These are phyloP conservation scores for Listronotus oregonensis DNA, from an alignment of 1,140 invertebrate species.

Conservation along the genomic window DNA sequence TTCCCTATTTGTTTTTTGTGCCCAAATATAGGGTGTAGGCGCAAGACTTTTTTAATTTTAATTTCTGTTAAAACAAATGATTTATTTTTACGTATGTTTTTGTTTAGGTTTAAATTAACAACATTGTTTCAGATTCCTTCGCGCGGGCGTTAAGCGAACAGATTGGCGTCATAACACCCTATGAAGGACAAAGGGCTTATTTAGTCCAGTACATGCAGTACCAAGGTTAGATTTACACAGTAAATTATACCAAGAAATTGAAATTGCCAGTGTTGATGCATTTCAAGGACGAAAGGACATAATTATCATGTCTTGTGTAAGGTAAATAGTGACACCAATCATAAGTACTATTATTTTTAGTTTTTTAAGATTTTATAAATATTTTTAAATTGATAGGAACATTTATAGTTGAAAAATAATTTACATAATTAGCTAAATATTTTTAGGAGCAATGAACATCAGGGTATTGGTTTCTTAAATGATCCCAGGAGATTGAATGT, in stretches of 20 bases:
- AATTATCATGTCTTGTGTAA: conserved; percentile 97
- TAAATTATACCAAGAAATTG: conserved; percentile 98
- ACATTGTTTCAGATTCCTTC: conserved; percentile 78
- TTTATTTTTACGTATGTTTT: too few relatives aligned
- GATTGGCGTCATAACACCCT: conserved; percentile 99
- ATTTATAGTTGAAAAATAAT: too few relatives aligned
- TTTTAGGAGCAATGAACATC: conserved; percentile 77
- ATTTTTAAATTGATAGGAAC: too few relatives aligned
- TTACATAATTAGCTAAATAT: too few relatives aligned
- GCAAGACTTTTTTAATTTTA: too few relatives aligned
- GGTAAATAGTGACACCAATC: too few relatives aligned
- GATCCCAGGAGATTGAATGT: conserved; percentile 98
- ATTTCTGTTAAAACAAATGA: too few relatives aligned
- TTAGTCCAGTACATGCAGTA: conserved; percentile 99
- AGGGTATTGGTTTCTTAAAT: conserved; percentile 94
- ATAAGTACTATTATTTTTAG: too few relatives aligned
- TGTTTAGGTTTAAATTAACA: too few relatives aligned
- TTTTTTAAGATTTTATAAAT: too few relatives aligned
- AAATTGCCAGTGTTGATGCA: conserved; percentile 99
- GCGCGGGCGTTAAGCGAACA: conserved; percentile 96
- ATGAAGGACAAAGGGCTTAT: conserved; percentile 98
- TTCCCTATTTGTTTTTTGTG: too few relatives aligned
- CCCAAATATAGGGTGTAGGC: too few relatives aligned
- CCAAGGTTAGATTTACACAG: conserved; percentile 94
- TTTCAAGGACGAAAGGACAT: conserved; percentile 98